A percentile compares a stretch with the other conserved stretches of the same genome.
phyloP scores from a whole-genome alignment of 2,888 invertebrate genomes.

The Tachina grossa region DNA sequence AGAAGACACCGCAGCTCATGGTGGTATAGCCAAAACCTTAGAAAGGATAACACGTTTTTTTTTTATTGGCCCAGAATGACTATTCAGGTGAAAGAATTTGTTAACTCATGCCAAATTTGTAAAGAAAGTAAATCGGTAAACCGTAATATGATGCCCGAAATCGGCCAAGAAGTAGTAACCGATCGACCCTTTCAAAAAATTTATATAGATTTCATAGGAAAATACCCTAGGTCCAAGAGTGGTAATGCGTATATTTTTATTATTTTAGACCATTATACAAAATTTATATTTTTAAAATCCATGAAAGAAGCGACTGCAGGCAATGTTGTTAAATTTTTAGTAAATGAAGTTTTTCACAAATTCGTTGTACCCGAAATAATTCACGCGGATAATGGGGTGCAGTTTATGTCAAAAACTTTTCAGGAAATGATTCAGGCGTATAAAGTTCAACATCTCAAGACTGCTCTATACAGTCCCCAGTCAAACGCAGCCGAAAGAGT shows the following conservation, averaged over 20 bases:
- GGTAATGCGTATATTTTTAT: not conserved
- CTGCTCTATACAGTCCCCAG: too few relatives aligned
- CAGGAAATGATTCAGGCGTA: too few relatives aligned
- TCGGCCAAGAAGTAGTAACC: not conserved
- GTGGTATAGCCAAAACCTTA: not conserved
- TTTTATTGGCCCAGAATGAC: conserved; percentile 2
- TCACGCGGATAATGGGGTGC: too few relatives aligned
- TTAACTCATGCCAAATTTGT: not conserved
- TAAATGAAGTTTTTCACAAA: not conserved
- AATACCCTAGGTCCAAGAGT: not conserved
- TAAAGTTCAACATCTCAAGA: too few relatives aligned
- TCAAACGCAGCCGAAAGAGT: too few relatives aligned
- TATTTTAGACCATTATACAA: not conserved
- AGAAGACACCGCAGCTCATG: not conserved
- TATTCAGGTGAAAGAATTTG: not conserved
- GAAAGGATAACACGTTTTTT: not conserved
- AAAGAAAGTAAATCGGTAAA: not conserved
- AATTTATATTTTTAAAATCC: not conserved
- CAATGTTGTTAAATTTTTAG: not conserved
- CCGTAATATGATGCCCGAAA: not conserved
- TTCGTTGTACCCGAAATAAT: too few relatives aligned
- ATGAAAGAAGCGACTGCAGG: not conserved
- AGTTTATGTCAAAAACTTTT: too few relatives aligned
- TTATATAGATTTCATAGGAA: not conserved
- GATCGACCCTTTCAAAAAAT: not conserved